A percentile compares a stretch with the other conserved stretches of the same genome.
Evolutionary conservation across 2,888 invertebrate species (phyloP).

Genomic region (Villa cingulata): DNA sequence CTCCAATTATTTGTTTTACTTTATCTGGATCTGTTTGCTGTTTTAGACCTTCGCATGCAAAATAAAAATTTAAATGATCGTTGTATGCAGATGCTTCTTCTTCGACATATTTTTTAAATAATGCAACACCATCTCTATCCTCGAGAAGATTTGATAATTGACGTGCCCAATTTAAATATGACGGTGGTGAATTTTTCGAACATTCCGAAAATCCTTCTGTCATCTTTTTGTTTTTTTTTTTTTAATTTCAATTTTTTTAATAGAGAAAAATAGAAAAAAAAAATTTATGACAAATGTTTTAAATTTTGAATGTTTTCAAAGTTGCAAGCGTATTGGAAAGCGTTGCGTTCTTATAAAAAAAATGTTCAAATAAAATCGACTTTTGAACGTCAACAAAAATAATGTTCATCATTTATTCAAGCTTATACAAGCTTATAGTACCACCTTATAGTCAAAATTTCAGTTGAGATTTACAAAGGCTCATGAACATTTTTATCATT

Average conservation of each 20-base stretch:
- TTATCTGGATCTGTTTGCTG: slow-evolving; percentile 61
- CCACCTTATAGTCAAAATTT: too few relatives aligned
- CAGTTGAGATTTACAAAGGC: too few relatives aligned
- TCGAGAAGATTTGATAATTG: slow-evolving; percentile 70
- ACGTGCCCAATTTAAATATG: slow-evolving; percentile 80
- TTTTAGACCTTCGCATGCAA: slow-evolving; percentile 79
- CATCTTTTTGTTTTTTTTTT: slow-evolving; percentile 28
- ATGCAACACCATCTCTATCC: slow-evolving; percentile 78
- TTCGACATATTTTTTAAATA: slow-evolving; percentile 72
- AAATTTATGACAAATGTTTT: not conserved
- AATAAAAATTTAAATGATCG: slow-evolving; percentile 82
- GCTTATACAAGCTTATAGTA: too few relatives aligned
- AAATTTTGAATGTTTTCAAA: not conserved
- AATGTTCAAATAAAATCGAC: too few relatives aligned
- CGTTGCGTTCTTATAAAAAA: too few relatives aligned
- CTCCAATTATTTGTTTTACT: slow-evolving; percentile 62
- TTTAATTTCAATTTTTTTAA: too few relatives aligned
- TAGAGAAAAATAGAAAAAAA: not conserved
- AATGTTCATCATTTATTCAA: too few relatives aligned
- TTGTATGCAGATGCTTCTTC: slow-evolving; percentile 65
- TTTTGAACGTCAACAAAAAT: too few relatives aligned
- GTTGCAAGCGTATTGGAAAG: too few relatives aligned
- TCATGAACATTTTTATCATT: too few relatives aligned
- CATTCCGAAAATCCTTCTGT: slow-evolving; percentile 35
- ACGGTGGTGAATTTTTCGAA: slow-evolving; percentile 43